Conservation (phyloP, 1,140 invertebrate species). For the Zaprionus lachaisei region DNA sequence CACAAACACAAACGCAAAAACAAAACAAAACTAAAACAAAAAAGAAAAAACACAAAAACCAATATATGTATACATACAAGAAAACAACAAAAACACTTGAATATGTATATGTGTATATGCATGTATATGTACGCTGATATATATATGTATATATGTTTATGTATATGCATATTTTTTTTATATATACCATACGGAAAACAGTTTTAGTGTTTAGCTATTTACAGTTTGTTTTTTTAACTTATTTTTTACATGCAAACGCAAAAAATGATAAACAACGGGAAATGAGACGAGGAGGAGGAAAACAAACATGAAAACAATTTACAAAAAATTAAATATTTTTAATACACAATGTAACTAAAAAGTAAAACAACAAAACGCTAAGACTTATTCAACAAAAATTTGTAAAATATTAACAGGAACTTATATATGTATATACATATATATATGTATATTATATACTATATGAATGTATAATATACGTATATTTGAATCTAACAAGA, state of each 20-base stretch:
- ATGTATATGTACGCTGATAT: slow-evolving; percentile 27
- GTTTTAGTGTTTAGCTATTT: slow-evolving; percentile 73
- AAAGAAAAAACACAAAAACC: background rate
- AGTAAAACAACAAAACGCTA: slow-evolving; percentile 67
- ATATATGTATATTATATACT: slow-evolving; percentile 12
- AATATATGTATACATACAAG: background rate
- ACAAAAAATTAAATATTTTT: slow-evolving; percentile 74
- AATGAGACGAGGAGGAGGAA: slow-evolving; percentile 19
- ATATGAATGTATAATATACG: slow-evolving; percentile 21
- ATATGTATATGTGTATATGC: slow-evolving; percentile 40
- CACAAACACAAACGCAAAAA: slow-evolving; percentile 7
- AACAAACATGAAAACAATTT: slow-evolving; percentile 40
- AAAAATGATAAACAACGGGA: slow-evolving; percentile 31
- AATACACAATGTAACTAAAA: slow-evolving; percentile 70
- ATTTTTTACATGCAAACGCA: slow-evolving; percentile 61
- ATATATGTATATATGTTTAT: slow-evolving; percentile 30
- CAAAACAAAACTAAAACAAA: background rate
- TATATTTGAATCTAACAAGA: slow-evolving; percentile 45
- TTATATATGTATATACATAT: slow-evolving; percentile 39
- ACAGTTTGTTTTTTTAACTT: slow-evolving; percentile 69
- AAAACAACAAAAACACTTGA: background rate
- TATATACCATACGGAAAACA: slow-evolving; percentile 48
- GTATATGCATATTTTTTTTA: slow-evolving; percentile 75
- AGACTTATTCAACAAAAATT: slow-evolving; percentile 77
- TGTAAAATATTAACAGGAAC: slow-evolving; percentile 75